phyloP scores from a whole-genome alignment of 2,888 invertebrate genomes.

The Nemoura dubitans region DNA sequence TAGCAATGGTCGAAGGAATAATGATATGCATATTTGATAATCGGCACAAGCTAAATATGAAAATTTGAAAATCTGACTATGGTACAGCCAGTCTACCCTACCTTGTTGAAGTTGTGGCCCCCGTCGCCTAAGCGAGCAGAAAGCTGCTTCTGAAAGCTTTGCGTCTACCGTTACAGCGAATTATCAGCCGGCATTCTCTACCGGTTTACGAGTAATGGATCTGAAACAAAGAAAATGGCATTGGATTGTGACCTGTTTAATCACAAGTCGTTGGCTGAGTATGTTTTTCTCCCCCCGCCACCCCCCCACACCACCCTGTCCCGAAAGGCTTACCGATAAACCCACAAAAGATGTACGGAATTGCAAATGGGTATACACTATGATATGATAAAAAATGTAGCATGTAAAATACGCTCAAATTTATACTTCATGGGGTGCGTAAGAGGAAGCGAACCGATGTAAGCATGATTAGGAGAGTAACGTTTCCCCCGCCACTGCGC shows the following conservation, averaged over 20 bases:
- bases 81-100: not conserved
- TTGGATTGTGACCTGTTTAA: not conserved
- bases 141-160: not conserved
- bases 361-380: not conserved
- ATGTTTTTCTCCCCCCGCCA: too few species aligned
- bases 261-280: not conserved
- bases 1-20: too few species aligned
- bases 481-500: not conserved
- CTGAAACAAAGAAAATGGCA: not conserved
- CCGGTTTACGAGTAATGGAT: not conserved
- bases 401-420: not conserved
- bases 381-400: not conserved
- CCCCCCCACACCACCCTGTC: too few species aligned
- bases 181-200: not conserved
- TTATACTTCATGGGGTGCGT: not conserved
- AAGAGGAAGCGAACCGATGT: not conserved
- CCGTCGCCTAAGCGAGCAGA: not conserved
- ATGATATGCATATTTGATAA: not conserved
- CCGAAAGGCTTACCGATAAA: not conserved
- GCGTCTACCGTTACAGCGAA: not conserved
- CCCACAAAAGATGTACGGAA: not conserved
- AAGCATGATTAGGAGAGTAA: not conserved
- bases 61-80: too few species aligned
- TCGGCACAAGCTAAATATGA: not conserved
- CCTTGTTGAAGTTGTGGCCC: not conserved